These are phyloP conservation scores for Falco biarmicus DNA, from an alignment of 2,797 vertebrate genomes.

Conservation along the genomic window DNA sequence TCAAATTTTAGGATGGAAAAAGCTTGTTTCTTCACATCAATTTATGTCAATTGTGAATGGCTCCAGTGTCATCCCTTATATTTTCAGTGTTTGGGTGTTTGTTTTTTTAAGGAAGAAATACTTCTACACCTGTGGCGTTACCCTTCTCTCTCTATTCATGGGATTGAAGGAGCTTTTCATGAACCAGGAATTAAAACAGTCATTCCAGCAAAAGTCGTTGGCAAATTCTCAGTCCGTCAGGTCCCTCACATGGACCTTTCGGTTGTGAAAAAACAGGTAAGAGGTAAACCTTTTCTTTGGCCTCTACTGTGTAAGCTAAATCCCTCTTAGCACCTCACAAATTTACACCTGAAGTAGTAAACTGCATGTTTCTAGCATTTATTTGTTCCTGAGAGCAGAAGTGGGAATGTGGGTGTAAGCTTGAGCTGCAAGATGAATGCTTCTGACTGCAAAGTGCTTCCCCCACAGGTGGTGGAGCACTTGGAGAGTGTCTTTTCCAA, in stretches of 20 bases:
- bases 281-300: background rate
- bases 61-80: background rate
- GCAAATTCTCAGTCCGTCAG: conserved; percentile 92
- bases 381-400: background rate
- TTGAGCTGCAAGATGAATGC: background rate
- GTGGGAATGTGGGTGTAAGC: background rate
- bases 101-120: conserved; percentile 84
- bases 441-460: background rate
- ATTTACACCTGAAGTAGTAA: background rate
- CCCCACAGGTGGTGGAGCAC: conserved; percentile 84
- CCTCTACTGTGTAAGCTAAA: background rate
- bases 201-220: conserved; percentile 88
- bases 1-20: background rate
- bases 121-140: conserved; percentile 88
- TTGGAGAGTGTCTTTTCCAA: conserved; percentile 85
- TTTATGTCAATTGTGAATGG: background rate
- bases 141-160: conserved; percentile 90
- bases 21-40: background rate
- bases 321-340: background rate
- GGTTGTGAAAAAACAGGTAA: conserved; percentile 87
- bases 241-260: conserved; percentile 89
- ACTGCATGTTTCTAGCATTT: background rate
- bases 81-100: background rate
- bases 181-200: conserved; percentile 89
- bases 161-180: conserved; percentile 91